These are phyloP conservation scores for Epinephelus malabaricus DNA, from an alignment of 2,797 vertebrate genomes.

Conservation along the genomic window DNA sequence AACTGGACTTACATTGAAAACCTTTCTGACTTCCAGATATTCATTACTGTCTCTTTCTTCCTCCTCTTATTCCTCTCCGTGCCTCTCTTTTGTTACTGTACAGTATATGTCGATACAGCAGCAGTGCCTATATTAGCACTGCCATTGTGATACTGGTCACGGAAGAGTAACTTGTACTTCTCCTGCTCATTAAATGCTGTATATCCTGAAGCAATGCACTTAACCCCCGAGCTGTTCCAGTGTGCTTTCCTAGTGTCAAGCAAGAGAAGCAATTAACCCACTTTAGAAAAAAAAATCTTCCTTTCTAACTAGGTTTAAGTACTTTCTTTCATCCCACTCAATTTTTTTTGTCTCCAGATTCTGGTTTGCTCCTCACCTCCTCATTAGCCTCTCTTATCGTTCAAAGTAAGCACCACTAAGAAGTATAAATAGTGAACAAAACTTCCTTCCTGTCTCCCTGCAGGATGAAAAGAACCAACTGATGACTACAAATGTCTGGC, in stretches of 20 bases:
- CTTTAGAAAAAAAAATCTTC: background rate
- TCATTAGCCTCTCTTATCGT: conserved; percentile 54
- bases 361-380: conserved; percentile 31
- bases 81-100: background rate
- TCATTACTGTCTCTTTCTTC: background rate
- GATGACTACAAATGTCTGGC: conserved; percentile 90
- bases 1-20: background rate
- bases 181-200: conserved; percentile 28
- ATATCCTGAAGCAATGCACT: conserved; percentile 32
- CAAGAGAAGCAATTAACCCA: conserved; percentile 53
- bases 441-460: conserved; percentile 21
- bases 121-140: background rate
- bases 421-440: conserved; percentile 40
- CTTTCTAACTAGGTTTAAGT: conserved; percentile 20
- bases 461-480: conserved; percentile 91
- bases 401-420: conserved; percentile 25
- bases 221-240: conserved; percentile 20
- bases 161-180: background rate
- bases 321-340: conserved; percentile 38
- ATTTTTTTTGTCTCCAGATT: conserved; percentile 33
- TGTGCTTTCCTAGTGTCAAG: conserved; percentile 22
- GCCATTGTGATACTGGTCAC: background rate
- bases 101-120: background rate
- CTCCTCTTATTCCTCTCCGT: conserved; percentile 2
- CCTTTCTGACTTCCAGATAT: background rate